Base-by-base conservation (phyloP, 2,888 invertebrate species). In the Lepidocyrtinus sp. region DNA sequence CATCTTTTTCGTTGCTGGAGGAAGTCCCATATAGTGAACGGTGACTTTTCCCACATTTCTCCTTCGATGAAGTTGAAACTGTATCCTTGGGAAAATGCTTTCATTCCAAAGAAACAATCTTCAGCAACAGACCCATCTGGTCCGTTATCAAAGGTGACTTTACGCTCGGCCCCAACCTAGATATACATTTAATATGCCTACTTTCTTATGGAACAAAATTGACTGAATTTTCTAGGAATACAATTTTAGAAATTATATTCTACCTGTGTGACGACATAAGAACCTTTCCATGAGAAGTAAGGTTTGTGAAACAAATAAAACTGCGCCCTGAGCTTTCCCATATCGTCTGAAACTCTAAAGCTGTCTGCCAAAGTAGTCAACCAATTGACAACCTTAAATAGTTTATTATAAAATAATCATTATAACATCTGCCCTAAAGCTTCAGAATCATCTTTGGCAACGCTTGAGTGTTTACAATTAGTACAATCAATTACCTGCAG, bases 11-110 rank as follows among this genome's bases (percentile, higher is more conserved):
- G 91, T 88, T 98, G 98, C 89, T 98, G 97, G 86, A 98, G 92
- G 88, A 98, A 97, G 89, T 98, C 98, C 92, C 94, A 94, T 36
- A 98, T 90, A 1, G 96, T 96, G 89, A 98, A 98, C 1, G 98
- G 98, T 3, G 96, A 96, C 88, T 98, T 98, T 89, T 98, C 98
- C 94, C 97, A 97, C 98, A 98, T 98, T 90, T 98, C 98, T 67
- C 98, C 98, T 89, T 98, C 98, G 85, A 98, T 93, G 89, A 98
- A 98, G 88, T 96, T 95, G 89, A 98, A 98, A 21, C 94, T 92
- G 88, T 95, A 98, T 25, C 97, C 98, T 89, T 95, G 92, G 83
- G 93, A 92, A 89, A 94, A 96, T 1, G 98, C 98, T 84, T 95
- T 93, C 97, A 98, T 98, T 21, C 97, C 96, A 89, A 98, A 98